A percentile compares a stretch with the other conserved stretches of the same genome.
These are phyloP conservation scores for Tylochromis polylepis DNA, from an alignment of 2,113 vertebrate species.

Conservation along the genomic window DNA sequence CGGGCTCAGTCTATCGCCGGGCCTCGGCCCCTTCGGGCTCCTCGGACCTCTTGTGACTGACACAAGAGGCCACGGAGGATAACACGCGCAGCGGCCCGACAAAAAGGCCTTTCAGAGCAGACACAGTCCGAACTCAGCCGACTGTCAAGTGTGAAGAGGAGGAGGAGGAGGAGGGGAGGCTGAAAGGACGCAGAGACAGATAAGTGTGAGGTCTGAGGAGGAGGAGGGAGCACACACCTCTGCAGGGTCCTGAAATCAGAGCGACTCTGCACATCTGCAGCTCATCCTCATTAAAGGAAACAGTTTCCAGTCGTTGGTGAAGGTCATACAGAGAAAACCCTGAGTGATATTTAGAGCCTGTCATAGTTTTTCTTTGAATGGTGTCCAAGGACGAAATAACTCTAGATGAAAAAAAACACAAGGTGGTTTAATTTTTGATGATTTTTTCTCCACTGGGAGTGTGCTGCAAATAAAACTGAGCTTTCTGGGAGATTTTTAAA, in stretches of 20 bases:
- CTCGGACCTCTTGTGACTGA: slow-evolving; percentile 56
- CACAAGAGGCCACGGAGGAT: slow-evolving; percentile 56
- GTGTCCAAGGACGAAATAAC: not conserved
- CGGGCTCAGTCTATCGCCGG: not conserved
- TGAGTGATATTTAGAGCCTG: not conserved
- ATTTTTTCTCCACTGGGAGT: not conserved
- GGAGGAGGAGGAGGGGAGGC: not conserved
- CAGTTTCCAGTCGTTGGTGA: not conserved
- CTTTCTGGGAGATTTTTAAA: not conserved
- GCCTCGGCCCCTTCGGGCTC: slow-evolving; percentile 14
- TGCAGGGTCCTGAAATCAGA: not conserved
- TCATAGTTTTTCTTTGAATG: not conserved
- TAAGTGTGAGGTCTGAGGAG: slow-evolving; percentile 27
- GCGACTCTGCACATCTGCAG: not conserved
- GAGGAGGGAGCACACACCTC: not conserved
- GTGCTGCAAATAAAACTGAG: not conserved
- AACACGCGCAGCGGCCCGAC: slow-evolving; percentile 54
- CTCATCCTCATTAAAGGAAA: not conserved
- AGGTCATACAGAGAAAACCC: not conserved
- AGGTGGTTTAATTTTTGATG: not conserved
- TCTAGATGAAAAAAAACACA: not conserved
- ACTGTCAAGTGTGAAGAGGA: slow-evolving; percentile 51
- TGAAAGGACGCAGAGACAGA: slow-evolving; percentile 33
- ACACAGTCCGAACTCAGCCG: slow-evolving; percentile 53
- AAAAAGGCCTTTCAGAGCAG: slow-evolving; percentile 64